Base-by-base conservation (phyloP, 2,888 invertebrate genomes). In the Suillia variegata region DNA sequence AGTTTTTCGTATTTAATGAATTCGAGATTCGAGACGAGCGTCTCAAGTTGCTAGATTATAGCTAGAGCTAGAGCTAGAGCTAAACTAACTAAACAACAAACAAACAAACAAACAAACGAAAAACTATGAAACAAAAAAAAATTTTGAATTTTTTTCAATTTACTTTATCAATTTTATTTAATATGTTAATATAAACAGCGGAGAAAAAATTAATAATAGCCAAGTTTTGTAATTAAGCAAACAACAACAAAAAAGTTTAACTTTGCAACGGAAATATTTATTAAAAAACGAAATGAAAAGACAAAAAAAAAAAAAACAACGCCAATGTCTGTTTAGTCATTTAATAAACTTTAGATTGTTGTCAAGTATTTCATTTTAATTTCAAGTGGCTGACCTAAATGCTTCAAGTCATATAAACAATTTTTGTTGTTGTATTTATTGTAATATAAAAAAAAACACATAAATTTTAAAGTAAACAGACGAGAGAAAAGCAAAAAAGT, bases 381-480 rank as follows among this genome's bases (percentile, higher is more conserved):
- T 21, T 26, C n/a, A 31, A 18, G 45, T 52, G 34, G 33, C 52
- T 55, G 59, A 59, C 59, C 59, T 45, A 59, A 59, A 55, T 51
- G 54, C 24, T 13, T 38, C 8, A 13, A 55, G 22, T 34, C 13
- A 47, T 54, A 47, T 31, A 33, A 58, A 55, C 54, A 34, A 58
- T 34, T 45, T 20, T 8, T 45, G 45, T 13, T 26, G n/a, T n/a
- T n/a, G n/a, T n/a, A n/a, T n/a, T n/a, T n/a, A n/a, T n/a, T 17
- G 3, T 53, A 13, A 1, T 13, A 15, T 21, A 3, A 33, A 38
- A 20, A 33, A 18, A 20, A 34, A 50, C 49, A 38, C 49, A 56
- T 22, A 38, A 26, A 55, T 55, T 48, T 38, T 33, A 48, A 55
- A 42, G 47, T 26, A 48, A 45, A 55, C 5, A 26, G 21, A n/a